These are phyloP conservation scores for Drosophila fulvimacula DNA, from an alignment of 2,888 invertebrate species.

Conservation along the genomic window DNA sequence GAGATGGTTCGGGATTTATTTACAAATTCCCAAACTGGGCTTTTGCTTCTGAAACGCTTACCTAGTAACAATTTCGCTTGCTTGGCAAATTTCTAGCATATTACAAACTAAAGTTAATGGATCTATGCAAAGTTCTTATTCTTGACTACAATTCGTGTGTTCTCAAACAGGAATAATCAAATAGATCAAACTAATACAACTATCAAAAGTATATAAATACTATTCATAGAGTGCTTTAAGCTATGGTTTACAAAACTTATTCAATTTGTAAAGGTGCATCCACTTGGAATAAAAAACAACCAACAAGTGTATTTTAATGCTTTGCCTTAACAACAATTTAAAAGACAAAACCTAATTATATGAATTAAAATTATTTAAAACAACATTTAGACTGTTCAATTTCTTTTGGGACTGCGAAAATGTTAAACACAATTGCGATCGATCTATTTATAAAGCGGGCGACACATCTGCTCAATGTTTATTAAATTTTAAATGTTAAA, in stretches of 20 bases:
- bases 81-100: constrained; percentile 34
- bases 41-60: constrained; percentile 57
- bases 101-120: constrained; percentile 26
- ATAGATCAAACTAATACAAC: constrained; percentile 21
- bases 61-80: constrained; percentile 48
- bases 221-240: constrained; percentile 66
- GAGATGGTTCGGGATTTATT: constrained; percentile 38
- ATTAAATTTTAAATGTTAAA: constrained; percentile 47
- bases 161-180: constrained; percentile 8
- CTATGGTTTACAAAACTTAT: constrained; percentile 69
- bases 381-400: constrained; percentile 28
- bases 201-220: constrained; percentile 26
- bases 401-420: not conserved
- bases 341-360: constrained; percentile 28
- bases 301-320: constrained; percentile 83
- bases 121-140: constrained; percentile 10
- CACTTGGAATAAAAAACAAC: constrained; percentile 42
- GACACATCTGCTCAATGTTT: constrained; percentile 29
- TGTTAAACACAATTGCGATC: not conserved
- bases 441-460: constrained; percentile 37
- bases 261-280: constrained; percentile 37
- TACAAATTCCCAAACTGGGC: constrained; percentile 41
- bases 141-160: constrained; percentile 15
- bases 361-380: constrained; percentile 51
- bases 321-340: constrained; percentile 79